phyloP scores from a whole-genome alignment of 1,140 invertebrate genomes.

The Calycopis cecrops region DNA sequence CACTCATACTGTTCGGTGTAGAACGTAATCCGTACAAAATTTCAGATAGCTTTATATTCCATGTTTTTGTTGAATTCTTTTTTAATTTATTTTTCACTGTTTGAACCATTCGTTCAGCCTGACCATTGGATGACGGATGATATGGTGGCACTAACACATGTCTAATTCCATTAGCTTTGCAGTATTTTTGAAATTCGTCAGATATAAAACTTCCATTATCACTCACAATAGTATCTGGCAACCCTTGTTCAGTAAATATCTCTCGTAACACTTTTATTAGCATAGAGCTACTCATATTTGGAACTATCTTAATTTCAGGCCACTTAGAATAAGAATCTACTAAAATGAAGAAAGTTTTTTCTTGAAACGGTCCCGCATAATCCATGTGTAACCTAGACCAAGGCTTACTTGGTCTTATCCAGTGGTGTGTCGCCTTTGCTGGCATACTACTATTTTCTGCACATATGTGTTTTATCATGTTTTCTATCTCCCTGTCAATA shows the following conservation, averaged over 20 bases:
- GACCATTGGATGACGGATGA: conserved; percentile 23
- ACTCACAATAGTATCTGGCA: conserved; percentile 17
- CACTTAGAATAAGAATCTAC: conserved; percentile 63
- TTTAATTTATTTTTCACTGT: conserved; percentile 23
- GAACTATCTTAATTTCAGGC: conserved; percentile 44
- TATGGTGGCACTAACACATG: conserved; percentile 25
- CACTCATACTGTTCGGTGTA: too few species aligned
- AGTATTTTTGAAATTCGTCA: conserved; percentile 36
- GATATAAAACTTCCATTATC: conserved; percentile 30
- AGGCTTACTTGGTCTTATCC: conserved; percentile 38
- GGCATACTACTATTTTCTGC: conserved; percentile 29
- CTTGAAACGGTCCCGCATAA: conserved; percentile 58
- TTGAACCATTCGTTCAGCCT: conserved; percentile 21
- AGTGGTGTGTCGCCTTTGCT: conserved; percentile 35
- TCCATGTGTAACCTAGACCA: conserved; percentile 72
- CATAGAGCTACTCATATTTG: conserved; percentile 20
- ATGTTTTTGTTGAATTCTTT: too few species aligned
- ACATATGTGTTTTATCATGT: conserved; percentile 23
- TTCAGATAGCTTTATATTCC: conserved; percentile 1
- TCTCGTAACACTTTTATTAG: conserved; percentile 34
- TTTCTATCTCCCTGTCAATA: conserved; percentile 57
- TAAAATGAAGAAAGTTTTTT: conserved; percentile 53
- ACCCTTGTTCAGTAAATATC: conserved; percentile 18
- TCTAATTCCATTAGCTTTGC: conserved; percentile 26
- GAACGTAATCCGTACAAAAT: too few species aligned